Evolutionary conservation across 1,140 invertebrate species (phyloP).

Genomic region (Formica selysi): DNA sequence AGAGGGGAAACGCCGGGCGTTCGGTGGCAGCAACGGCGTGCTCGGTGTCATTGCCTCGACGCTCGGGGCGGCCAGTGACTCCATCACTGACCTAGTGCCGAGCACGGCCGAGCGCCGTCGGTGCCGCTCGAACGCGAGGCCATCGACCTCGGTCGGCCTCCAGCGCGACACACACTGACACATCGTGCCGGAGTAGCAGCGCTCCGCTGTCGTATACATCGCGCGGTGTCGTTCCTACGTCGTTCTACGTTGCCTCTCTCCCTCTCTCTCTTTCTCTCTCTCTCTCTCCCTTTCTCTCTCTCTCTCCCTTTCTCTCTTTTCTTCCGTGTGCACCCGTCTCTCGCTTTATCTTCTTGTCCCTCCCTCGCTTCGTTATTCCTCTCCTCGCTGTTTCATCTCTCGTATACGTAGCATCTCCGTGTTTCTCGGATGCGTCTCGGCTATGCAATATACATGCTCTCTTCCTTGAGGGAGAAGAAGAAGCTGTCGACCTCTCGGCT

Average conservation of each 20-base stretch:
- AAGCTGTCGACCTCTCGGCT: constrained; percentile 20
- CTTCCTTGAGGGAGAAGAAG: constrained; percentile 3
- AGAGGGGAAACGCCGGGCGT: constrained; percentile 56
- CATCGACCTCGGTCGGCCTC: constrained; percentile 83
- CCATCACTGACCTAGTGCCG: constrained; percentile 87
- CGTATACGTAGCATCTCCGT: constrained; percentile 8
- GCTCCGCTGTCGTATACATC: constrained; percentile 70
- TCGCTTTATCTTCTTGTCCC: constrained; percentile 40
- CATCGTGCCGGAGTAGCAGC: constrained; percentile 64
- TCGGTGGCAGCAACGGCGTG: constrained; percentile 75
- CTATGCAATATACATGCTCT: constrained; percentile 25
- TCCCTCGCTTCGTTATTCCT: constrained; percentile 12
- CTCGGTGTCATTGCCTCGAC: constrained; percentile 87
- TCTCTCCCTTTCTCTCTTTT: constrained; percentile 40
- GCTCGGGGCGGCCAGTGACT: constrained; percentile 86
- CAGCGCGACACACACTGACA: constrained; percentile 78
- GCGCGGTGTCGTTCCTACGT: constrained; percentile 52
- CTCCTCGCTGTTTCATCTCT: constrained; percentile 13
- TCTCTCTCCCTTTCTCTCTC: constrained; percentile 15
- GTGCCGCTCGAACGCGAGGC: constrained; percentile 77
- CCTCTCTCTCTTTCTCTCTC: background rate
- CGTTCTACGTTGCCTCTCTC: constrained; percentile 21
- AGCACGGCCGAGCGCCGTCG: constrained; percentile 79
- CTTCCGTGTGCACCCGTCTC: constrained; percentile 10
- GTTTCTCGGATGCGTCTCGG: constrained; percentile 41